These are phyloP conservation scores for Leptosomus discolor DNA, from an alignment of 2,113 vertebrate species.

Conservation along the genomic window DNA sequence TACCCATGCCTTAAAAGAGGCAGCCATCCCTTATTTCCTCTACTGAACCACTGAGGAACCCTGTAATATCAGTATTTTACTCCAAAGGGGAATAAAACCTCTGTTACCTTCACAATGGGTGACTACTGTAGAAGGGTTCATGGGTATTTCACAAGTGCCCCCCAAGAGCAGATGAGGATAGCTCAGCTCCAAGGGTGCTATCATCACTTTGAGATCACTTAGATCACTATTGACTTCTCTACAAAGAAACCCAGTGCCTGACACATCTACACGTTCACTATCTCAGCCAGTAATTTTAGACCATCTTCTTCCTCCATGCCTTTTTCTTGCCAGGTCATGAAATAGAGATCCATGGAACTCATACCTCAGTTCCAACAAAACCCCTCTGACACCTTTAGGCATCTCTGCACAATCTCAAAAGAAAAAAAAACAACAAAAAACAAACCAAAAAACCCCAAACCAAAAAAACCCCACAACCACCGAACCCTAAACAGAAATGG, in stretches of 20 bases:
- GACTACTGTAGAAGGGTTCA: accelerated
- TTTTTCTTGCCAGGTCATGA: not conserved
- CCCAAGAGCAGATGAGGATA: not conserved
- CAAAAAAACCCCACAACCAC: not conserved
- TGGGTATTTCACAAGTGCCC: not conserved
- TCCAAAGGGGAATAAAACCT: not conserved
- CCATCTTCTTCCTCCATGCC: not conserved
- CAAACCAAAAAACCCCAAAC: not conserved
- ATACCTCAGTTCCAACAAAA: not conserved
- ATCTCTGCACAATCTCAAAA: not conserved
- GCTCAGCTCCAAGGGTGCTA: not conserved
- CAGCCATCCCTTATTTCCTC: not conserved
- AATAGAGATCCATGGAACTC: not conserved
- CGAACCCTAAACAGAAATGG: not conserved
- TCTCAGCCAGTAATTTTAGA: not conserved
- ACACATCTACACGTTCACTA: not conserved
- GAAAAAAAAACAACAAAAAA: no score
- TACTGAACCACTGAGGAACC: not conserved
- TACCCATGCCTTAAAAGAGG: not conserved
- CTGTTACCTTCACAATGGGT: not conserved
- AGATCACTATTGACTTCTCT: not conserved
- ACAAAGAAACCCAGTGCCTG: not conserved
- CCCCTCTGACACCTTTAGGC: not conserved
- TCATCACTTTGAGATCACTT: not conserved
- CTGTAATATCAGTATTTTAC: not conserved